Evolutionary conservation across 2,888 invertebrate genomes (phyloP).

Genomic region (Vandiemenella viatica): DNA sequence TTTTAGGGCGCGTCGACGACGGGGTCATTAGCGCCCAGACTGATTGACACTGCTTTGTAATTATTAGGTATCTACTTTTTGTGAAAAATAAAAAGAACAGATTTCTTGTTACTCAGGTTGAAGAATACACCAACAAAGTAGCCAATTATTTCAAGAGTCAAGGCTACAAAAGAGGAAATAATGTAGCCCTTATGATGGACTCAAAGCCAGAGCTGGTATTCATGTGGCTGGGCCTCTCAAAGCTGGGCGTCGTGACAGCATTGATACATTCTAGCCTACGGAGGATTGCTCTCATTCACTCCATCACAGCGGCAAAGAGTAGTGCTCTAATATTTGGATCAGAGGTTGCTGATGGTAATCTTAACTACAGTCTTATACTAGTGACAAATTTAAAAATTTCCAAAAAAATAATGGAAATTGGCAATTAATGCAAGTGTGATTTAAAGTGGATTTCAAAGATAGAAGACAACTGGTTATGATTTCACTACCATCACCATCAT

Average conservation of each 20-base stretch:
- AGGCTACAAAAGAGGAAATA: conserved; percentile 33
- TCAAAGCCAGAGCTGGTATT: conserved; percentile 40
- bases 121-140: conserved; percentile 41
- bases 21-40: too few species aligned
- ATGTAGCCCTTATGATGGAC: conserved; percentile 42
- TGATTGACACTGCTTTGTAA: too few species aligned
- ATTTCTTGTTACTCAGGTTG: too few species aligned
- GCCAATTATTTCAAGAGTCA: conserved; percentile 39
- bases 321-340: conserved; percentile 35
- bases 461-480: too few species aligned
- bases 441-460: too few species aligned
- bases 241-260: conserved; percentile 34
- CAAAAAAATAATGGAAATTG: too few species aligned
- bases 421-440: too few species aligned
- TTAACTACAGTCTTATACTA: neutral
- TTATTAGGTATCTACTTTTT: too few species aligned
- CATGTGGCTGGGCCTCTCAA: conserved; percentile 43
- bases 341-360: conserved; percentile 27
- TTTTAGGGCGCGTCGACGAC: too few species aligned
- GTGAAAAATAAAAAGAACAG: too few species aligned
- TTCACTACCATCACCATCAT: too few species aligned
- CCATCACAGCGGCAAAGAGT: conserved; percentile 34
- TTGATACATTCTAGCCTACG: conserved; percentile 44
- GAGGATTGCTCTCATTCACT: conserved; percentile 36
- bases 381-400: too few species aligned